Base-by-base conservation (phyloP, 2,113 vertebrate genomes). In the Lepisosteus oculatus region DNA sequence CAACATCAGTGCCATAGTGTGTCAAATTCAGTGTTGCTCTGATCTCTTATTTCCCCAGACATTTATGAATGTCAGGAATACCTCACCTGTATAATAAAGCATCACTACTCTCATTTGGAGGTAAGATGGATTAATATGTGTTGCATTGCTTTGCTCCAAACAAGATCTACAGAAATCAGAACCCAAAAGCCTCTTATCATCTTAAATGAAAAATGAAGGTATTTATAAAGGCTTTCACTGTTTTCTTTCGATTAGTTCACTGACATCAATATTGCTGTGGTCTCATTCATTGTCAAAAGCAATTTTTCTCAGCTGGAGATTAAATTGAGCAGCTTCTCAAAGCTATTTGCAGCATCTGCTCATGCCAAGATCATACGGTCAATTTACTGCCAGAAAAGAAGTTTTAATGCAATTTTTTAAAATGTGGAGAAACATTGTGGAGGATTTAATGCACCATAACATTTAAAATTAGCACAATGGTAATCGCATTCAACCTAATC, bases 221-320 rank as follows among this genome's bases (percentile, higher is more conserved):
- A 29, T 5, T 51, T 51, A 5, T 51, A 9, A 6, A 51, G 47
- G 5, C 47, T 51, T 51, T 9, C 9, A 51, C 5, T 51, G 47
- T 51, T 51, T 8, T 65, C 17, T 5, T 8, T 8, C 61, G 7
- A 29, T 17, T 63, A 29, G 7, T 15, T 29, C 1, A 63, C 3
- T 63, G 61, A 29, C 15, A 63, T 15, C 61, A 29, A 29, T 63
- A 63, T 15, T 29, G n/a, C 8, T 29, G 29, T 15, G 61, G 17
- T 63, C 29, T 63, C 29, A 17, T 29, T 4, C 43, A 64, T 43
- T 72, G 76, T 78, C 82, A 67, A 77, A 68, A 57, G 69, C 74
- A 74, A 84, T 85, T 83, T 78, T 76, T 83, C 83, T 80, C 80
- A 70, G 81, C 72, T 83, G 80, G 85, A 79, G 83, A 79, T 84